Evolutionary conservation across 1,140 invertebrate genomes (phyloP).

Genomic region (Limonius californicus): DNA sequence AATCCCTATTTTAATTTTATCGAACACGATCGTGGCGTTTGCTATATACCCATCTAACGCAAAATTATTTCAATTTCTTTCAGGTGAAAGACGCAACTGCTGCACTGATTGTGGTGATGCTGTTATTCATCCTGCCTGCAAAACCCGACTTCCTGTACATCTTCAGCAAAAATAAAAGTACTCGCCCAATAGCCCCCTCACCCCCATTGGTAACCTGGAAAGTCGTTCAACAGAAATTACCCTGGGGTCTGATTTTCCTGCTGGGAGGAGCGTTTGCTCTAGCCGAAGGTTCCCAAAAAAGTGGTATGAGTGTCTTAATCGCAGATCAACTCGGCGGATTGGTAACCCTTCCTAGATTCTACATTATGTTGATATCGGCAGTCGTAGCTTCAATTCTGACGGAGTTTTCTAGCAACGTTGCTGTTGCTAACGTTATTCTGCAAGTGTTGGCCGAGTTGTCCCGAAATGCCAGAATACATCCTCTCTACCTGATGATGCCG

Average conservation of each 20-base stretch:
- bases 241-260: constrained; percentile 74
- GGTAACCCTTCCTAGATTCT: constrained; percentile 49
- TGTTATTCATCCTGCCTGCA: constrained; percentile 78
- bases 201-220: constrained; percentile 74
- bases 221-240: constrained; percentile 70
- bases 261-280: constrained; percentile 78
- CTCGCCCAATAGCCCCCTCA: constrained; percentile 58
- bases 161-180: constrained; percentile 55
- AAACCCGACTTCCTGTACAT: constrained; percentile 70
- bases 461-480: constrained; percentile 59
- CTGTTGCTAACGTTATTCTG: constrained; percentile 78
- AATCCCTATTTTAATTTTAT: too few species aligned
- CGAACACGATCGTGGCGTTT: too few species aligned
- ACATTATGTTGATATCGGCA: constrained; percentile 58
- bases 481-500: constrained; percentile 84
- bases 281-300: constrained; percentile 73
- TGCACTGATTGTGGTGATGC: constrained; percentile 72
- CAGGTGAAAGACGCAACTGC: constrained; percentile 80
- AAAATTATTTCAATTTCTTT: too few species aligned
- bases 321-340: constrained; percentile 61
- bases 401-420: constrained; percentile 81
- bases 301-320: constrained; percentile 71
- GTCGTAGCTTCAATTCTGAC: constrained; percentile 60
- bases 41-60: too few species aligned
- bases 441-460: constrained; percentile 74